Percentiles rank a stretch among this genome's conserved stretches.
Evolutionary conservation across 1,140 invertebrate species (phyloP).

Genomic region (Drosophila quadrilineata): DNA sequence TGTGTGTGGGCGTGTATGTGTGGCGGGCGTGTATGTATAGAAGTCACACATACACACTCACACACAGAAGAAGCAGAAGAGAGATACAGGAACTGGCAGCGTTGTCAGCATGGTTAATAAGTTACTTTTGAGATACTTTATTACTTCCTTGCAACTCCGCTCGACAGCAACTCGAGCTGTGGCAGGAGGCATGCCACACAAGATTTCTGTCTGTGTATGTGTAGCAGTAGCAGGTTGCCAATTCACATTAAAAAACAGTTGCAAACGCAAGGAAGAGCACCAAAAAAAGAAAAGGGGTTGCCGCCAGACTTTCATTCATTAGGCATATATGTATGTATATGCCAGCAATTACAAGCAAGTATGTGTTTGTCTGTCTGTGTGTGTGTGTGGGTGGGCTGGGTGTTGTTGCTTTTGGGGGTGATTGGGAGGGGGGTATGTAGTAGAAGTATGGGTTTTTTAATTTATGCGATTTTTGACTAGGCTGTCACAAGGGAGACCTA

Average conservation of each 20-base stretch:
- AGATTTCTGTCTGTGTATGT: too few species aligned
- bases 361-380: background rate
- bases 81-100: constrained; percentile 56
- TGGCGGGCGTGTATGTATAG: constrained; percentile 10
- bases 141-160: constrained; percentile 71
- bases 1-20: background rate
- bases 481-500: background rate
- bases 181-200: background rate
- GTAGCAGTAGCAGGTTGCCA: background rate
- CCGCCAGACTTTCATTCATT: constrained; percentile 44
- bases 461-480: constrained; percentile 75
- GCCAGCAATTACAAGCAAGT: too few species aligned
- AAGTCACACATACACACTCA: constrained; percentile 4
- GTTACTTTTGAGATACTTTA: constrained; percentile 78
- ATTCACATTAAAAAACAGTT: constrained; percentile 30
- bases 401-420: constrained; percentile 1
- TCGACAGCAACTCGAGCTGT: constrained; percentile 37
- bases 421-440: too few species aligned
- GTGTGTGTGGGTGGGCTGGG: constrained; percentile 5
- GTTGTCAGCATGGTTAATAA: constrained; percentile 79
- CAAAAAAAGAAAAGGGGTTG: constrained; percentile 50
- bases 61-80: background rate
- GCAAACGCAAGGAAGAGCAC: constrained; percentile 20
- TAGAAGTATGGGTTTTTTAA: too few species aligned
- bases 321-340: constrained; percentile 15